Percentiles rank a stretch among this genome's conserved stretches.
phyloP scores from a whole-genome alignment of 2,888 invertebrate genomes.

The Incurvaria masculella region DNA sequence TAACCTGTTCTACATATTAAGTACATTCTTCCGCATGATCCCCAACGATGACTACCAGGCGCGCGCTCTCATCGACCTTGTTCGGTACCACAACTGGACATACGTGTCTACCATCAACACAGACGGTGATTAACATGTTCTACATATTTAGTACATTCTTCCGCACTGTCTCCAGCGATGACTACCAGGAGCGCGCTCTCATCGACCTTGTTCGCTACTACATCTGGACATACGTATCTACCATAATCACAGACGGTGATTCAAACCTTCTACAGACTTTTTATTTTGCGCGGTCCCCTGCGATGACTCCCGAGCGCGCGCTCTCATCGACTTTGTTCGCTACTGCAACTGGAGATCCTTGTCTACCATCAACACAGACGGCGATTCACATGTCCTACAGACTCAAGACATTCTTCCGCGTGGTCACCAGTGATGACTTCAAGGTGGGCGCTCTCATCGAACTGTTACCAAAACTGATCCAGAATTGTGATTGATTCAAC shows the following conservation, averaged over 20 bases:
- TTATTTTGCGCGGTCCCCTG: conserved; percentile 77
- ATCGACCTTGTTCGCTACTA: conserved; percentile 63
- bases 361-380: conserved; percentile 67
- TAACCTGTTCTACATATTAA: conserved; percentile 42
- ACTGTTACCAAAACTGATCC: too few relatives aligned
- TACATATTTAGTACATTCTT: conserved; percentile 62
- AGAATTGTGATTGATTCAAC: too few relatives aligned
- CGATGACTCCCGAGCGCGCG: conserved; percentile 73
- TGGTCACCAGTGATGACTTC: conserved; percentile 70
- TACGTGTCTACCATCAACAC: conserved; percentile 71
- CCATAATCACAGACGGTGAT: conserved; percentile 66
- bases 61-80: conserved; percentile 66
- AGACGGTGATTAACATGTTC: conserved; percentile 56
- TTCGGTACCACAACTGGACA: conserved; percentile 70
- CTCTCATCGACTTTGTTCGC: conserved; percentile 65
- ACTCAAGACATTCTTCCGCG: conserved; percentile 68
- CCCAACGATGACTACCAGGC: conserved; percentile 78
- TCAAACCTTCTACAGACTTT: neutral
- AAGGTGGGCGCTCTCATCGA: too few relatives aligned
- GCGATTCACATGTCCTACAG: conserved; percentile 37
- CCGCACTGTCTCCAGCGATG: conserved; percentile 75
- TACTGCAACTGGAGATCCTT: conserved; percentile 77
- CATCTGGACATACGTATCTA: conserved; percentile 79
- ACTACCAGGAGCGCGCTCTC: conserved; percentile 72
- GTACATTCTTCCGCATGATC: conserved; percentile 74